A percentile compares a stretch with the other conserved stretches of the same genome.
These are phyloP conservation scores for Molorchus minor DNA, from an alignment of 2,888 invertebrate species.

Conservation along the genomic window DNA sequence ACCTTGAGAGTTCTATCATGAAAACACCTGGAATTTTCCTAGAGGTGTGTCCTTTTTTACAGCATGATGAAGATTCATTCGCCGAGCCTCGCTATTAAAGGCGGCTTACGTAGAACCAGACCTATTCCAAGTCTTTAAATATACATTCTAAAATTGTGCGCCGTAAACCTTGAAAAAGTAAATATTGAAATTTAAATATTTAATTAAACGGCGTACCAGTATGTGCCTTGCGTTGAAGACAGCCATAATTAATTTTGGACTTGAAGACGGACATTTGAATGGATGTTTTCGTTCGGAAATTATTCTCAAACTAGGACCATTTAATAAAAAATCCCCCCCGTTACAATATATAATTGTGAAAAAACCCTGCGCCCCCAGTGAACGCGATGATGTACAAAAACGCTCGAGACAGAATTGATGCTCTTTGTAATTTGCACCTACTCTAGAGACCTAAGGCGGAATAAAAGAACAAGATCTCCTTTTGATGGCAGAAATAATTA, in stretches of 20 bases:
- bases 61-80: too few relatives aligned
- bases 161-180: conserved; percentile 26
- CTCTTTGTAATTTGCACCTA: conserved; percentile 55
- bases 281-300: conserved; percentile 22
- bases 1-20: too few relatives aligned
- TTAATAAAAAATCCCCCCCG: conserved; percentile 22
- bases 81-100: not conserved
- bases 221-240: not conserved
- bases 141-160: conserved; percentile 26
- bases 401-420: conserved; percentile 53
- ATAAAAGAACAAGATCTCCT: conserved; percentile 48
- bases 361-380: conserved; percentile 33
- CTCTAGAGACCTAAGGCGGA: conserved; percentile 49
- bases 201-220: conserved; percentile 5
- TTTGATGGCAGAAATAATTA: conserved; percentile 60
- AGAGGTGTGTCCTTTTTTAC: too few relatives aligned
- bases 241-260: conserved; percentile 15
- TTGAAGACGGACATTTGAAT: conserved; percentile 11
- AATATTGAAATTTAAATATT: conserved; percentile 31
- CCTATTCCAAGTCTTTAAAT: conserved; percentile 27
- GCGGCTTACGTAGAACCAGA: conserved; percentile 14
- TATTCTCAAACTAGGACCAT: conserved; percentile 21
- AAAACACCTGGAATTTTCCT: too few relatives aligned
- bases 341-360: conserved; percentile 25
- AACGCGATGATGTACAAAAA: conserved; percentile 42